Conservation (phyloP, 2,888 invertebrate genomes). For the Nycteola revayana region DNA sequence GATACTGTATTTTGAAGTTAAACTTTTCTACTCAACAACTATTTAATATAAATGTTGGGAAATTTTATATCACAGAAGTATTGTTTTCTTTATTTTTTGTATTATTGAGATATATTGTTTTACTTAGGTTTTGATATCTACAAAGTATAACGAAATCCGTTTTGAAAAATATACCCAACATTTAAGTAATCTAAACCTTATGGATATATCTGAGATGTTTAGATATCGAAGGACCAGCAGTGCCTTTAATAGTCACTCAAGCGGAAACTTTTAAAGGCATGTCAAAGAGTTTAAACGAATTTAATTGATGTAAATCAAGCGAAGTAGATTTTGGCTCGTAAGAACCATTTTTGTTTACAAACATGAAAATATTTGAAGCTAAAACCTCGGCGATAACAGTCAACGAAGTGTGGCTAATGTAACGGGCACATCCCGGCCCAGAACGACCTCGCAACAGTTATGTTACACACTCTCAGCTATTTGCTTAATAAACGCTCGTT, state of each 20-base stretch:
- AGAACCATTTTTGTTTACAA: conserved; percentile 36
- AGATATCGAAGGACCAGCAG: conserved; percentile 3
- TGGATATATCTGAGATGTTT: not conserved
- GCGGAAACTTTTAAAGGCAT: conserved; percentile 33
- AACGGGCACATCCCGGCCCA: conserved; percentile 31
- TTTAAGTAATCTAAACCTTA: no score
- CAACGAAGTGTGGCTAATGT: conserved; percentile 41
- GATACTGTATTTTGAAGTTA: conserved; percentile 15
- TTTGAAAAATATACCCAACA: conserved; percentile 1
- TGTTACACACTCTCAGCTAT: conserved; percentile 49
- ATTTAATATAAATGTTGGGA: conserved; percentile 16
- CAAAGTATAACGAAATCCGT: no score
- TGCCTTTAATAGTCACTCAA: conserved; percentile 26
- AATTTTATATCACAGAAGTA: conserved; percentile 4
- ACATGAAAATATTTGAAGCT: conserved; percentile 37
- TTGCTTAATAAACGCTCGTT: conserved; percentile 52
- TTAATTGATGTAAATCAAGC: conserved; percentile 44
- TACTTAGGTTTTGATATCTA: no score
- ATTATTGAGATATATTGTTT: not conserved
- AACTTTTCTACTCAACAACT: conserved; percentile 26
- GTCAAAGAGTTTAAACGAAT: conserved; percentile 36
- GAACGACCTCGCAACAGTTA: conserved; percentile 45
- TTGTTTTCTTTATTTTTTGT: conserved; percentile 1
- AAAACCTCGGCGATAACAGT: conserved; percentile 25
- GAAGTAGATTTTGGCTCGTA: conserved; percentile 29